Evolutionary conservation across 2,113 vertebrate species (phyloP).

Genomic region (Nicator chloris): DNA sequence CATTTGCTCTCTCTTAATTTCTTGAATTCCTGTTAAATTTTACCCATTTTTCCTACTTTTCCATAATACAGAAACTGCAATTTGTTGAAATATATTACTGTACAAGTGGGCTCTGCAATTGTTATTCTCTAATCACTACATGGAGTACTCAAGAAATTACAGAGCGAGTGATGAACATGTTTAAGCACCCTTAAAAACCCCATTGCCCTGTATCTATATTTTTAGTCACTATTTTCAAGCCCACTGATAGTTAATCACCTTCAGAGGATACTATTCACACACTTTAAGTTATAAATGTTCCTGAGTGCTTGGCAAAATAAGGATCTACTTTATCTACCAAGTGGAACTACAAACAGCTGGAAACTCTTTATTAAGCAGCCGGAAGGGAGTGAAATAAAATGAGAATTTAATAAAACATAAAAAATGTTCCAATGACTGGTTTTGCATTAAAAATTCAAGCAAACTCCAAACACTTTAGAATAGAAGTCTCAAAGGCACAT

Average conservation of each 20-base stretch:
- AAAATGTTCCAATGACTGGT: neutral
- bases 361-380: conserved; percentile 3
- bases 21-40: neutral
- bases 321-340: neutral
- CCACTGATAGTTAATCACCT: neutral
- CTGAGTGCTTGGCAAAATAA: neutral
- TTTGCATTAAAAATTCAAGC: conserved; percentile 6
- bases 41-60: neutral
- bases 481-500: conserved; percentile 1
- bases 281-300: neutral
- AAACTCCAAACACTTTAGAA: neutral
- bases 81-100: neutral
- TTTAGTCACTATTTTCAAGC: neutral
- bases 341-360: conserved; percentile 13
- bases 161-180: neutral
- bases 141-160: neutral
- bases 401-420: conserved; percentile 36
- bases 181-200: neutral
- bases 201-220: neutral
- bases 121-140: neutral
- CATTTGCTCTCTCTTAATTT: neutral
- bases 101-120: neutral
- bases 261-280: neutral
- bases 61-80: neutral
- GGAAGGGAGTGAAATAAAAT: conserved; percentile 44